A percentile compares a stretch with the other conserved stretches of the same genome.
Evolutionary conservation across 2,888 invertebrate genomes (phyloP).

Genomic region (Digitonthophagus gazella): DNA sequence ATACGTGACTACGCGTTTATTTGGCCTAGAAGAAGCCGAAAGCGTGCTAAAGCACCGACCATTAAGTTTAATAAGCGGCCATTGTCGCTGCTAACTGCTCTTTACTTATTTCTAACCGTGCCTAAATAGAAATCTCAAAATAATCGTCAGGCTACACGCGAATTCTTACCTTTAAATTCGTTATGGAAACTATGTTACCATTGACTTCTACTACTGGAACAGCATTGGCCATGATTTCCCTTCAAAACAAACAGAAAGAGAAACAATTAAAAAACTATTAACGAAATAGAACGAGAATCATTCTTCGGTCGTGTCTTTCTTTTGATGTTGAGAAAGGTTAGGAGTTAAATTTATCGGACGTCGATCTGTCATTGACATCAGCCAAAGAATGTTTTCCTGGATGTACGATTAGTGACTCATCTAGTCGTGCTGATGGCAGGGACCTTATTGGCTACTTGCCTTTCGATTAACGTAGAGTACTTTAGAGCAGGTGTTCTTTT

Average conservation of each 20-base stretch:
- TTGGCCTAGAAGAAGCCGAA: background rate
- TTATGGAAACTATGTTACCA: constrained; percentile 57
- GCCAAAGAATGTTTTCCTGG: background rate
- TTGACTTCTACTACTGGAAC: constrained; percentile 53
- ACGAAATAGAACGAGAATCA: background rate
- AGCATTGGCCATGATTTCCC: constrained; percentile 45
- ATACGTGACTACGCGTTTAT: constrained; percentile 1
- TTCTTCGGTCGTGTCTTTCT: background rate
- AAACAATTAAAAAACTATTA: constrained; percentile 8
- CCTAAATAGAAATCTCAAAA: background rate
- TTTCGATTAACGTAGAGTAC: background rate
- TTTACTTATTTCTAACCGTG: background rate
- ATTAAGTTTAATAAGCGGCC: background rate
- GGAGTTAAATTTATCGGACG: background rate
- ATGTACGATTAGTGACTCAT: background rate
- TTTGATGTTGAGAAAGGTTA: background rate
- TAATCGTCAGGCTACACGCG: background rate
- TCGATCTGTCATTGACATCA: background rate
- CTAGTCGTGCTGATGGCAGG: background rate
- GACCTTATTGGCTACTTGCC: background rate
- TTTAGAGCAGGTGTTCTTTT: background rate
- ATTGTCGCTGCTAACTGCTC: background rate
- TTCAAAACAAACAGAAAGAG: constrained; percentile 36
- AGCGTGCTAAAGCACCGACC: background rate
- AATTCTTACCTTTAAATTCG: constrained; percentile 58